Base-by-base conservation (phyloP, 2,797 vertebrate genomes). In the Rhinoraja longicauda region DNA sequence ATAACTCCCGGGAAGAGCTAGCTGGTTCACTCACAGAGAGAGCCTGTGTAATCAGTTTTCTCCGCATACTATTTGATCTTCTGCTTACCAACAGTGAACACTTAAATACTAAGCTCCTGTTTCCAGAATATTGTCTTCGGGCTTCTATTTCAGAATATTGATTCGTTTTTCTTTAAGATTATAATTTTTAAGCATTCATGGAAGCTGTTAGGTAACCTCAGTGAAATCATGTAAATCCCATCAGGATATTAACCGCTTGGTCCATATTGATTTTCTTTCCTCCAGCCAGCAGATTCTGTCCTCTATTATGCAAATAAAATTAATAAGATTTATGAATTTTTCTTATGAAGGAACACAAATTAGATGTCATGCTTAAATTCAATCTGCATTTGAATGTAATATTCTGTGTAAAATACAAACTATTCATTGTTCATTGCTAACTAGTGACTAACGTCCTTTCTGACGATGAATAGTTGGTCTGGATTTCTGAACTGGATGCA, bases 241-340 rank as follows among this genome's bases (percentile, higher is more conserved):
- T 59, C 12, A 53, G 12, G 24, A 84, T 24, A 59, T 84, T 12
- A 84, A 59, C 81, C 57, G 9, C 53, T 59, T 57, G 53, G 53
- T 53, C 53, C 53, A 29, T 84, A 84, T 84, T 29, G 81, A 84
- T 84, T 84, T 57, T 59, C 10, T 13, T 84, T n/a, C 81, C 57
- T 4, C 26, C 26, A 84, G 53, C 81, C 81, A 84, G 81, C 24
- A 84, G 81, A 57, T 26, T 84, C 9, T 84, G 24, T 84, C 53
- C 45, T 26, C 45, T 7, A 75, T 75, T 53, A 9, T 26, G 45
- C 2, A 53, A 26, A 13, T 6, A 24, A 81, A 82, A 82, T 0
- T 45, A 82, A 57, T 82, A 53, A 81, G 79, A 84, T 84, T 84
- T 84, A 84, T 59, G 81, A 84, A 57, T 84, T 84, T 53, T 59